Percentiles rank a stretch among this genome's conserved stretches.
phyloP scores from a whole-genome alignment of 1,140 invertebrate species.

The Drosophila punjabiensis region DNA sequence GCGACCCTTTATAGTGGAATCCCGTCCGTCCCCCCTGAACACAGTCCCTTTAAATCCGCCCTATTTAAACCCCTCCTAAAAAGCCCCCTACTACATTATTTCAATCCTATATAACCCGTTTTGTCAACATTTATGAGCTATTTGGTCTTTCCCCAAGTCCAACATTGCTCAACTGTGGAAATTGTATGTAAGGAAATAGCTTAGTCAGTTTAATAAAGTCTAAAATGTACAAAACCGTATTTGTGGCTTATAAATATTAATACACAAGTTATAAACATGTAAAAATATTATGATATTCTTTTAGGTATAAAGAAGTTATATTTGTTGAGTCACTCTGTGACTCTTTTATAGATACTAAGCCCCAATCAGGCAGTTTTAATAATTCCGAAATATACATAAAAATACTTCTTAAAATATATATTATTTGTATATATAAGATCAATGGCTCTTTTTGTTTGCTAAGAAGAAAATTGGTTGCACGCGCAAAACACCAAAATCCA shows the following conservation, averaged over 20 bases:
- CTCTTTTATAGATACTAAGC: too few relatives aligned
- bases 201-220: background rate
- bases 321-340: background rate
- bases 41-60: background rate
- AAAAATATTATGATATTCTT: background rate
- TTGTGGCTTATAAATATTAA: background rate
- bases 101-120: conserved; percentile 22
- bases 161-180: background rate
- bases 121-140: conserved; percentile 31
- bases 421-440: background rate
- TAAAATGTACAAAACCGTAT: background rate
- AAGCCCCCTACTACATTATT: conserved; percentile 1
- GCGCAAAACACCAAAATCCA: conserved; percentile 2
- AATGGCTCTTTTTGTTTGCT: background rate
- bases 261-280: background rate
- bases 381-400: background rate
- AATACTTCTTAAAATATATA: background rate
- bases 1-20: conserved; percentile 10
- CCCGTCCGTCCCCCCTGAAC: background rate
- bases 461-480: background rate
- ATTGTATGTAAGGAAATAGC: background rate
- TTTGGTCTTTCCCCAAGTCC: conserved; percentile 8
- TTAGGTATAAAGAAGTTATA: background rate
- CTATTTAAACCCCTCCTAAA: conserved; percentile 14
- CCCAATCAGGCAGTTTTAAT: background rate